Base-by-base conservation (phyloP, 2,797 vertebrate genomes). In the Rhinophrynus dorsalis region DNA sequence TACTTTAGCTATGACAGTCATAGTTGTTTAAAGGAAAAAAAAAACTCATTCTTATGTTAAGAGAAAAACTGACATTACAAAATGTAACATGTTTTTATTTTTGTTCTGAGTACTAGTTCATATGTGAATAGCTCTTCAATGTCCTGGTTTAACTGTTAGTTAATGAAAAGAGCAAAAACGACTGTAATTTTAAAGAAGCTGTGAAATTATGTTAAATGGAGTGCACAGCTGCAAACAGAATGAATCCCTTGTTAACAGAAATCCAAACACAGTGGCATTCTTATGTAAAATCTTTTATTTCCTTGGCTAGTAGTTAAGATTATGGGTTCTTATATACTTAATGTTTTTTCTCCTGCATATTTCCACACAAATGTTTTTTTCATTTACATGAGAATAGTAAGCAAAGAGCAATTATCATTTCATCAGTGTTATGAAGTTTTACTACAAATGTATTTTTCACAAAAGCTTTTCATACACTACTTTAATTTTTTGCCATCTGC, bases 371-470 rank as follows among this genome's bases (percentile, higher is more conserved):
- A 68, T 44, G n/a, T 59, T 51, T 32, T 44, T 57, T 51, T 65
- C 52, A 58, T 72, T 72, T 72, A 29, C 61, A 72, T 65, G 21
- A 65, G 58, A 72, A 72, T 58, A 32, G 61, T 65, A 58, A 42
- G 45, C 54, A 24, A 48, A 18, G 33, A 72, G n/a, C 55, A 65
- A 57, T 72, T 65, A 65, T 18, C 8, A n/a, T 58, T 72, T 59
- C 27, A 26, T 30, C 48, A n/a, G 12, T 4, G 27, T 32, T 65
- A 51, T 64, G 23, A 65, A 65, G 45, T 38, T 44, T 52, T 59
- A 21, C 23, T 42, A 48, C 20, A 24, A 5, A 32, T 58, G 18
- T 35, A 12, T 55, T n/a, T 45, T 38, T 8, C 44, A 24, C 38
- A 17, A 7, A 6, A 27, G 17, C 42, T 20, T 51, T 12, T 38